phyloP scores from a whole-genome alignment of 2,888 invertebrate species.

The Enchytraeus crypticus region DNA sequence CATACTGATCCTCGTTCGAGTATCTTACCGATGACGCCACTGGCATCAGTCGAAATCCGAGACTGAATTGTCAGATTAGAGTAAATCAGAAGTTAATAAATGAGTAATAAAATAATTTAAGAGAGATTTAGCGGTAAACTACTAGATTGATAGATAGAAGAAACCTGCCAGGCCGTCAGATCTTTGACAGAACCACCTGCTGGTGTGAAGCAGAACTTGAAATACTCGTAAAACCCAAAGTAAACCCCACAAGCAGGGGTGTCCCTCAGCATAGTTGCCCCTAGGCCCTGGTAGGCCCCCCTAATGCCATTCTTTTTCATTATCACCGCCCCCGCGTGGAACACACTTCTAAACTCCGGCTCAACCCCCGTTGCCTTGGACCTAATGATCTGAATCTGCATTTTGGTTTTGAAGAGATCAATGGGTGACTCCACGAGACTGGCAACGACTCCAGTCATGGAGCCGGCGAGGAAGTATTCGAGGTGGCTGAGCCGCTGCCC shows the following conservation, averaged over 20 bases:
- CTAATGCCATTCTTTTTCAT: constrained; percentile 19
- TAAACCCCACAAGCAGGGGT: constrained; percentile 23
- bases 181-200: neutral
- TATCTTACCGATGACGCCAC: too few relatives aligned
- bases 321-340: constrained; percentile 27
- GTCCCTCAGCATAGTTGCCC: constrained; percentile 22
- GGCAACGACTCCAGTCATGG: constrained; percentile 22
- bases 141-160: too few relatives aligned
- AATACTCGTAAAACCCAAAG: constrained; percentile 16
- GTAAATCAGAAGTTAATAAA: too few relatives aligned
- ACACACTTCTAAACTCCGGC: constrained; percentile 26
- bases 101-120: too few relatives aligned
- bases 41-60: too few relatives aligned
- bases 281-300: constrained; percentile 25
- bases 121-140: too few relatives aligned
- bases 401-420: constrained; percentile 26
- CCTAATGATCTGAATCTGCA: constrained; percentile 29
- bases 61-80: too few relatives aligned
- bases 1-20: too few relatives aligned
- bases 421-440: constrained; percentile 27
- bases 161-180: neutral
- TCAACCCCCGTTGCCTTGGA: constrained; percentile 17
- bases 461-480: constrained; percentile 26
- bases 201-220: neutral
- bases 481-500: constrained; percentile 15